phyloP scores from a whole-genome alignment of 2,113 vertebrate species.

The Nipponia nippon region DNA sequence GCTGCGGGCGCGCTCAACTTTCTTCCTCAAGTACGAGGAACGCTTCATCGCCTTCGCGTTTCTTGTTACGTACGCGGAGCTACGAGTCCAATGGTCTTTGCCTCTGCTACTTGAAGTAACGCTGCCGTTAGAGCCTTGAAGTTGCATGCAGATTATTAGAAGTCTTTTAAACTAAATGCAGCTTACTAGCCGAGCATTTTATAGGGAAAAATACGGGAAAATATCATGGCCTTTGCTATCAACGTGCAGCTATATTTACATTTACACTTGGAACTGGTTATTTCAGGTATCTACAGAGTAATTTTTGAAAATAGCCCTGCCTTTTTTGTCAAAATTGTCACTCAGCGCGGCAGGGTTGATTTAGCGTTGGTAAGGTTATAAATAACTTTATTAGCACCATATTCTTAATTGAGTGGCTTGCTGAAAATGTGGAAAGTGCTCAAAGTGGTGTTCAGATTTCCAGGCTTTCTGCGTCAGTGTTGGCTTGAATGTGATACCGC shows the following conservation, averaged over 20 bases:
- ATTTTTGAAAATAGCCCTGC: not conserved
- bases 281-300: not conserved
- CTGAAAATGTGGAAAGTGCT: not conserved
- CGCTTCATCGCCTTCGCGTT: rapidly evolving
- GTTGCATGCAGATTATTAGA: not conserved
- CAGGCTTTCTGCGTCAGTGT: not conserved
- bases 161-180: not conserved
- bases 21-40: not conserved
- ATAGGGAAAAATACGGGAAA: not conserved
- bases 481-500: not conserved
- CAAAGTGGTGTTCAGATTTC: not conserved
- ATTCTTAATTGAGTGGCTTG: not conserved
- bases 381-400: not conserved
- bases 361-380: not conserved
- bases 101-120: not conserved
- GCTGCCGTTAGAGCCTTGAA: not conserved
- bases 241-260: not conserved
- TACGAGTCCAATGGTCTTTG: rapidly evolving
- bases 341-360: not conserved
- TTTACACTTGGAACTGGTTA: not conserved
- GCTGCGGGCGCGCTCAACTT: not conserved
- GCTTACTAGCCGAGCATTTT: not conserved
- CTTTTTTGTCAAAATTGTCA: not conserved
- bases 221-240: not conserved
- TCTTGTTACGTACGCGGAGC: rapidly evolving